Evolutionary conservation across 2,797 vertebrate species (phyloP), one percentile per base, ranked within the genome.

Genomic region (Harpagifer antarcticus): DNA sequence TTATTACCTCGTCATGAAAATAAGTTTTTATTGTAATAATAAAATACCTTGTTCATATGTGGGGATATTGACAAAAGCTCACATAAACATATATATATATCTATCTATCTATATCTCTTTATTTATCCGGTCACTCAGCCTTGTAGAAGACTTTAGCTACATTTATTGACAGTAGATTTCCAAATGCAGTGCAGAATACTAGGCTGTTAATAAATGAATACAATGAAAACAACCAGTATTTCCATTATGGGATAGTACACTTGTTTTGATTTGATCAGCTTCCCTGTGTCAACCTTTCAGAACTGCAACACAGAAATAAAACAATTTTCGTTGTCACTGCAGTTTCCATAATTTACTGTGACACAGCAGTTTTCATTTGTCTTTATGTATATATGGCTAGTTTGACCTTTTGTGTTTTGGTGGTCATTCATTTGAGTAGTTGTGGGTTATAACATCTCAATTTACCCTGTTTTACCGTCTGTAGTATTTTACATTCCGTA

Each of bases 291-390:
- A 1, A 19, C 4, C 13, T 4, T 40, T 65, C 16, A 14, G 19
- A 20, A 14, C 3, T 54, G 10, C 5, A 44, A 23, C 23, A 64
- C n/a, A 33, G 9, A 56, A 31, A 47, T 7, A 5, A 56, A 48
- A 43, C 23, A 0, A 31, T 60, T 57, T 45, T 59, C 15, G n/a
- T 10, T 3, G 1, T 9, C 27, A 0, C 37, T 48, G 67, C 33
- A 49, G 64, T 47, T 61, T 67, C 68, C 13, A 10, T 59, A 8
- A 47, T 43, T 67, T 5, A 11, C 19, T 42, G 44, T 57, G 57
- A 73, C 79, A 66, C 62, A 17, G 69, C 63, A 56, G 20, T 42
- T 9, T 48, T 40, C 2, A 17, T 27, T 31, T 16, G 9, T 68
- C 66, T 13, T 16, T 6, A 2, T 3, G 48, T 44, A 49, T 33